Conservation (phyloP, 2,113 vertebrate species). For the Psephotus haematonotus region DNA sequence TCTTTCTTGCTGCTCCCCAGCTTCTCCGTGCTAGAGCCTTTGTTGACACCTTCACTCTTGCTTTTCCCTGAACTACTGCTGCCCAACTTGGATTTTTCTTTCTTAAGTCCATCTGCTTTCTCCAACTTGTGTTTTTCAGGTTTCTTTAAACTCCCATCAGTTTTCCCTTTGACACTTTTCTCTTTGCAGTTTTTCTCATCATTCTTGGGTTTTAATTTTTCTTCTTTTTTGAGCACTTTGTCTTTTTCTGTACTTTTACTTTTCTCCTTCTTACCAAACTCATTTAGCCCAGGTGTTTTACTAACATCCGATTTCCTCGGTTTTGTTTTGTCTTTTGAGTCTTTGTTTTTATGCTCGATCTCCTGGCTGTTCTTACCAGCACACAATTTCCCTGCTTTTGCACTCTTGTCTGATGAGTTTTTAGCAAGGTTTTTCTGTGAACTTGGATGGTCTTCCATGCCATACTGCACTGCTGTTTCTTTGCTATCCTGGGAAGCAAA, state of each 20-base stretch:
- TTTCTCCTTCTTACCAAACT: constrained; percentile 70
- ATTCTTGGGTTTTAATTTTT: constrained; percentile 49
- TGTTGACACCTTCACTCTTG: constrained; percentile 32
- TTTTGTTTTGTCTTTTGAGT: constrained; percentile 54
- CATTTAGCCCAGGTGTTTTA: constrained; percentile 8
- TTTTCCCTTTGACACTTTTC: constrained; percentile 44
- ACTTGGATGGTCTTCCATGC: constrained; percentile 42
- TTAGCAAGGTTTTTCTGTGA: neutral
- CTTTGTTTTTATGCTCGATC: constrained; percentile 63
- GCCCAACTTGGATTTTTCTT: constrained; percentile 52
- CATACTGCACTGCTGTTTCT: constrained; percentile 64
- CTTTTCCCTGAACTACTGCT: constrained; percentile 62
- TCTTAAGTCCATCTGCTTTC: constrained; percentile 63
- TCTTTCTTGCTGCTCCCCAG: constrained; percentile 64
- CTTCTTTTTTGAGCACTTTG: constrained; percentile 60
- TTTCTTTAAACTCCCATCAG: constrained; percentile 58
- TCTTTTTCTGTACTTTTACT: constrained; percentile 73
- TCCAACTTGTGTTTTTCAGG: constrained; percentile 70
- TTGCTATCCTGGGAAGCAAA: constrained; percentile 34
- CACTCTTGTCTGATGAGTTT: constrained; percentile 47
- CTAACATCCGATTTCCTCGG: constrained; percentile 27
- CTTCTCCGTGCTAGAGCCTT: constrained; percentile 23
- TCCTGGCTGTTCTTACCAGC: constrained; percentile 50
- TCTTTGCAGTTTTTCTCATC: constrained; percentile 65
- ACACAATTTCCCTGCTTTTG: neutral